Conservation (phyloP, 2,888 invertebrate species). For the Serripes groenlandicus region DNA sequence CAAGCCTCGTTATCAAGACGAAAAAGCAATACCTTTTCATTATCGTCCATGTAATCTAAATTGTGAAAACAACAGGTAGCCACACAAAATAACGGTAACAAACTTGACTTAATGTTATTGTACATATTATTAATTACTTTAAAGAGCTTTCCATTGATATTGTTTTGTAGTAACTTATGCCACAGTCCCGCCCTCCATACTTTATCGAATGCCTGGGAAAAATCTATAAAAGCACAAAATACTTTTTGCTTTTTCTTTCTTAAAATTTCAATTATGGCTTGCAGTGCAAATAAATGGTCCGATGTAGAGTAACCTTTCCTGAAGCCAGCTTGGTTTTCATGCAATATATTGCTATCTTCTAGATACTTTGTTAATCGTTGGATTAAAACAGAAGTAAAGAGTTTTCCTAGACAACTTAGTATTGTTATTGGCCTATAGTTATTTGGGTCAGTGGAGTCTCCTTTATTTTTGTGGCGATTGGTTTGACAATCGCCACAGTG, state of each 20-base stretch:
- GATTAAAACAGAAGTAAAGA: conserved; percentile 47
- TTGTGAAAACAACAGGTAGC: too few relatives aligned
- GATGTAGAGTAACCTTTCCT: conserved; percentile 38
- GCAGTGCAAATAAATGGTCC: neutral
- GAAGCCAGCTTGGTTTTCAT: conserved; percentile 58
- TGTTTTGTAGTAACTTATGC: conserved; percentile 8
- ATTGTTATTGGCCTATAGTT: conserved; percentile 54
- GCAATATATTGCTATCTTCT: conserved; percentile 31
- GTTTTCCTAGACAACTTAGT: conserved; percentile 49
- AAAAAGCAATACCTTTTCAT: too few relatives aligned
- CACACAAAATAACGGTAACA: too few relatives aligned
- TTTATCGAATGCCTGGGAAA: conserved; percentile 19
- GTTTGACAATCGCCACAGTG: too few relatives aligned
- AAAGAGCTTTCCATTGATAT: neutral
- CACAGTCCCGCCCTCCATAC: conserved; percentile 34
- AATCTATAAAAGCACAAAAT: neutral
- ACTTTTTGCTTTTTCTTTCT: neutral
- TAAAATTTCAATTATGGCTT: conserved; percentile 8
- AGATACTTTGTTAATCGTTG: conserved; percentile 39
- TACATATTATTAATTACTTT: neutral
- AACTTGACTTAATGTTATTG: conserved; percentile 23
- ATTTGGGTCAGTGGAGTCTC: conserved; percentile 19
- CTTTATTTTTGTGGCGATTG: conserved; percentile 49
- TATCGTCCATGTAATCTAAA: too few relatives aligned
- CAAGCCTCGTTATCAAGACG: too few relatives aligned